Percentiles rank a stretch among this genome's conserved stretches.
phyloP scores from a whole-genome alignment of 2,113 vertebrate species.

The Nesogale talazaci region DNA sequence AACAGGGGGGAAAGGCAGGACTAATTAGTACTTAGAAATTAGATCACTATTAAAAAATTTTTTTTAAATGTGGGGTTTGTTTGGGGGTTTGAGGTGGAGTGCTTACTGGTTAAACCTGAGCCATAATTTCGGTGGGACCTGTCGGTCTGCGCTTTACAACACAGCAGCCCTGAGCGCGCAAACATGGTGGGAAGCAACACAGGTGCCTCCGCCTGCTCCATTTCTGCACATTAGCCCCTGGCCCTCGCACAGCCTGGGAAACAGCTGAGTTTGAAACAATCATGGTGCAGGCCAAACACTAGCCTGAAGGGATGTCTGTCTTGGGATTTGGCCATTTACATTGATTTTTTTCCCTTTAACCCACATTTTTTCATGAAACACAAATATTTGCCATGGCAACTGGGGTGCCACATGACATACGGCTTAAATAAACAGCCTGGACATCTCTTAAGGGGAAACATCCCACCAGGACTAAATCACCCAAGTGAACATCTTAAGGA shows the following conservation, averaged over 20 bases:
- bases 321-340: slow-evolving; percentile 79
- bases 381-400: slow-evolving; percentile 83
- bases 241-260: slow-evolving; percentile 74
- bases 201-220: slow-evolving; percentile 45
- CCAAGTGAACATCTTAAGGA: neutral
- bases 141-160: slow-evolving; percentile 42
- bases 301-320: slow-evolving; percentile 72
- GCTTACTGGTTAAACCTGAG: neutral
- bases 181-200: slow-evolving; percentile 59
- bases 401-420: slow-evolving; percentile 74
- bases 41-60: no score
- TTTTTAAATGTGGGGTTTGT: no score
- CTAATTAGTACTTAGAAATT: slow-evolving; percentile 50
- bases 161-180: neutral
- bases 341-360: slow-evolving; percentile 69
- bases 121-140: slow-evolving; percentile 45
- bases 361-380: slow-evolving; percentile 73
- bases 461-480: neutral
- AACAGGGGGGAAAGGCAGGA: slow-evolving; percentile 38
- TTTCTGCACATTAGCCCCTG: slow-evolving; percentile 64
- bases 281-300: slow-evolving; percentile 65
- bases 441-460: slow-evolving; percentile 56
- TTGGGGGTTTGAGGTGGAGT: neutral
- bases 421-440: slow-evolving; percentile 63
- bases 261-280: slow-evolving; percentile 74